Conservation (phyloP, 2,888 invertebrate genomes). For the Yponomeuta malinellus region DNA sequence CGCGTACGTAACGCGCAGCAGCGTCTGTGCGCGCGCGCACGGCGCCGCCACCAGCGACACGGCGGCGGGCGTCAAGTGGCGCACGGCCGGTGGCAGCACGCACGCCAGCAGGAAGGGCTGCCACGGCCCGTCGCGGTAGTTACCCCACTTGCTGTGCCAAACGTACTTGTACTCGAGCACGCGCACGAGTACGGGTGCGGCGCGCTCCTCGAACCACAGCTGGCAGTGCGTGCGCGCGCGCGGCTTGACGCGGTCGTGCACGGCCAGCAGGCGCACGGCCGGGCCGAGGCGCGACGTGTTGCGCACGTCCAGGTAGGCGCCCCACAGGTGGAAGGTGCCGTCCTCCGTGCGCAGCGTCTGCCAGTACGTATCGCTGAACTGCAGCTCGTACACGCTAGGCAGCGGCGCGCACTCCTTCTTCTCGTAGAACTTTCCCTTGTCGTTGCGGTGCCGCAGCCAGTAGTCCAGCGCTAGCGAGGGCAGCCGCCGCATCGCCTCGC, state of each 20-base stretch:
- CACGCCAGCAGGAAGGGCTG: constrained; percentile 94
- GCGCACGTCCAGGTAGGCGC: constrained; percentile 91
- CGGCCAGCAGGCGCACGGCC: constrained; percentile 88
- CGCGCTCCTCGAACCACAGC: constrained; percentile 91
- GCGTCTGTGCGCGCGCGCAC: constrained; percentile 91
- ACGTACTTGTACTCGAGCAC: constrained; percentile 94
- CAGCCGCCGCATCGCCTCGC: constrained; percentile 85
- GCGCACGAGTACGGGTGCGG: constrained; percentile 87
- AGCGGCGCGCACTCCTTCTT: constrained; percentile 88
- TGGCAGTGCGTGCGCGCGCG: constrained; percentile 89
- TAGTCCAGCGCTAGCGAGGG: constrained; percentile 91
- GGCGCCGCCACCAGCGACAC: constrained; percentile 90
- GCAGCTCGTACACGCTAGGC: constrained; percentile 91
- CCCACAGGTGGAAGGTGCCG: constrained; percentile 93
- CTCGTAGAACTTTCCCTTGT: constrained; percentile 79
- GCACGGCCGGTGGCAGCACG: constrained; percentile 85
- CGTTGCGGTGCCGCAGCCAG: constrained; percentile 89
- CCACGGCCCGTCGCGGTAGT: constrained; percentile 92
- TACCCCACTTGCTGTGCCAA: constrained; percentile 96
- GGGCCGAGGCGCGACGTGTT: constrained; percentile 87
- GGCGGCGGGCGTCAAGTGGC: constrained; percentile 84
- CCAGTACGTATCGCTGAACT: constrained; percentile 96
- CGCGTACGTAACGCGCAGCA: constrained; percentile 87
- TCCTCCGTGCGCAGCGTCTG: constrained; percentile 88
- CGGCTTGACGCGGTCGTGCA: constrained; percentile 93